phyloP scores from a whole-genome alignment of 2,888 invertebrate genomes.

The Ormyrus nitidulus region DNA sequence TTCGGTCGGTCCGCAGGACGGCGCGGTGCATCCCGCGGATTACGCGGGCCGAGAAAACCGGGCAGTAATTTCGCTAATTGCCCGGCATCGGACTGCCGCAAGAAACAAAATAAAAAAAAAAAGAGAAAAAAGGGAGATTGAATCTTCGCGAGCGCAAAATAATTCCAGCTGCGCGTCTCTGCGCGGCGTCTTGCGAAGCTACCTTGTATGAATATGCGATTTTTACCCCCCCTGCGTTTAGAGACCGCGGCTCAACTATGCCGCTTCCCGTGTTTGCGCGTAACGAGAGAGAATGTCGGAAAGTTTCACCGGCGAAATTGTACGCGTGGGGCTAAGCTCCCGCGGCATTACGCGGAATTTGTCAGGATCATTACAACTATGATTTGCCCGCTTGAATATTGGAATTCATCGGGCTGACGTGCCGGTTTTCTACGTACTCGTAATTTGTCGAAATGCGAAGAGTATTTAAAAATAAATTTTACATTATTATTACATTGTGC shows the following conservation, averaged over 20 bases:
- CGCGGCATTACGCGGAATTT: constrained; percentile 1
- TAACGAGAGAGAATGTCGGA: no score
- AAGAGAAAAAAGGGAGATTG: background rate
- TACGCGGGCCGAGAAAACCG: background rate
- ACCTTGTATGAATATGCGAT: constrained; percentile 64
- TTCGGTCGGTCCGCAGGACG: background rate
- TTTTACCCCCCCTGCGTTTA: constrained; percentile 52
- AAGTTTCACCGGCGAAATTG: background rate
- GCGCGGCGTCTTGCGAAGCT: no score
- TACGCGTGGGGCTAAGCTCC: constrained; percentile 8
- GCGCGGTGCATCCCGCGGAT: background rate
- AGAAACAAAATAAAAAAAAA: background rate
- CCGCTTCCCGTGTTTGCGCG: background rate
- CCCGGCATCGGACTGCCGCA: background rate
- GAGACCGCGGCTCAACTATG: constrained; percentile 59
- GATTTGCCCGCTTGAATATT: background rate
- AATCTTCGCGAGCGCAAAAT: background rate
- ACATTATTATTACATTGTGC: no score
- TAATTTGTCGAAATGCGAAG: no score
- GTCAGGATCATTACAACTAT: constrained; percentile 22
- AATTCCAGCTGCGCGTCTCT: constrained; percentile 36
- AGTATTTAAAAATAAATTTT: no score
- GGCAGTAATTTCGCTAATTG: constrained; percentile 40
- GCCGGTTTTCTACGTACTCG: no score
- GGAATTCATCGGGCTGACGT: no score